A percentile compares a stretch with the other conserved stretches of the same genome.
Conservation (phyloP, 1,140 invertebrate genomes). For the Melanaphis sacchari region DNA sequence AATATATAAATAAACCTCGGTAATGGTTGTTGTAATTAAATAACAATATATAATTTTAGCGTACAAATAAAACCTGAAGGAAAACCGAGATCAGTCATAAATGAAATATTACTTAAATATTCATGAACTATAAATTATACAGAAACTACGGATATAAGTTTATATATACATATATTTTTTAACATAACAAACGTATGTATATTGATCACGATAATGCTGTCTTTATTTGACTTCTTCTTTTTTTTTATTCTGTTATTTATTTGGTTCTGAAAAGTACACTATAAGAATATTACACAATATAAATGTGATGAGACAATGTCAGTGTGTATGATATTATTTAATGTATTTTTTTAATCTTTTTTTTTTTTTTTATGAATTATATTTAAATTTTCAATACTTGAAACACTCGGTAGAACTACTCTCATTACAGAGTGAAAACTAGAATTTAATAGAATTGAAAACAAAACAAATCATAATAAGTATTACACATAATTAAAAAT, state of each 20-base stretch:
- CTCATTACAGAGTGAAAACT: not conserved
- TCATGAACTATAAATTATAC: not conserved
- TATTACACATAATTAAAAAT: not conserved
- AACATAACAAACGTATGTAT: not conserved
- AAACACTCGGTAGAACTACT: not conserved
- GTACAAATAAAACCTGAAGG: not conserved
- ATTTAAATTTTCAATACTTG: not conserved
- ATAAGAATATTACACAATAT: not conserved
- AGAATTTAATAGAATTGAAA: not conserved
- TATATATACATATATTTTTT: not conserved
- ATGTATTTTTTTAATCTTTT: not conserved
- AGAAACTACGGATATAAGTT: not conserved
- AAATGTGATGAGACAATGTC: not conserved
- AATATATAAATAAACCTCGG: not conserved
- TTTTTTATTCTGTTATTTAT: not conserved
- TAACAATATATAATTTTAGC: not conserved
- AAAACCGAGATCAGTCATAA: not conserved
- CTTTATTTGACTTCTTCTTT: not conserved
- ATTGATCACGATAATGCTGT: not conserved
- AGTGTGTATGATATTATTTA: not conserved
- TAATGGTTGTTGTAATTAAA: constrained; percentile 11
- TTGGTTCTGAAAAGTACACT: not conserved
- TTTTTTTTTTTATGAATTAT: not conserved
- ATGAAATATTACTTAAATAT: not conserved
- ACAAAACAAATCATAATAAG: not conserved